These are phyloP conservation scores for Protonemura montana DNA, from an alignment of 2,888 invertebrate species.

Conservation along the genomic window DNA sequence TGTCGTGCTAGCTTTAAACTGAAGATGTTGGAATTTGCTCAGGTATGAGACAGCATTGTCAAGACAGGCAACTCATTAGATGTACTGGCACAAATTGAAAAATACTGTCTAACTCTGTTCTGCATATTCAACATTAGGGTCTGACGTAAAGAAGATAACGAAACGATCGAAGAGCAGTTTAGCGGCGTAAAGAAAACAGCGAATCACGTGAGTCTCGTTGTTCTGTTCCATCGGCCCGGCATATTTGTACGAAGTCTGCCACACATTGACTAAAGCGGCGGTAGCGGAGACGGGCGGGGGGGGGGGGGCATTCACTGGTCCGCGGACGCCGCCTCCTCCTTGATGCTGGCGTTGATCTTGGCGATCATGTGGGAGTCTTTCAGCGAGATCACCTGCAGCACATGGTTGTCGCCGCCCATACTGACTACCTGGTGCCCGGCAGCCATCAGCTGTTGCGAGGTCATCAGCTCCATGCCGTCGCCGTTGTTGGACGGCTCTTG, in stretches of 20 bases:
- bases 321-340: conserved; percentile 71
- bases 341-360: conserved; percentile 61
- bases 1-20: no score
- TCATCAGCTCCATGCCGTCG: conserved; percentile 74
- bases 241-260: background rate
- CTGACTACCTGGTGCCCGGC: conserved; percentile 83
- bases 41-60: no score
- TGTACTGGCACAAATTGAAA: no score
- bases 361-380: conserved; percentile 70
- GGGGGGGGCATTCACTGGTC: conserved; percentile 62
- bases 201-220: background rate
- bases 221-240: background rate
- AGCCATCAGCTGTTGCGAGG: conserved; percentile 63
- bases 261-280: background rate
- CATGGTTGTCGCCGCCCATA: conserved; percentile 77
- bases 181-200: background rate
- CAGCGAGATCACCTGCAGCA: conserved; percentile 82
- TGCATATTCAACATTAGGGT: no score
- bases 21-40: no score
- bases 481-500: conserved; percentile 79
- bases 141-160: no score
- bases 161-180: no score
- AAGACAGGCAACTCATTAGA: no score
- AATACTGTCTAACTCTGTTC: no score
- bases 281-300: background rate